These are phyloP conservation scores for Falco cherrug DNA, from an alignment of 2,797 vertebrate species.

Conservation along the genomic window DNA sequence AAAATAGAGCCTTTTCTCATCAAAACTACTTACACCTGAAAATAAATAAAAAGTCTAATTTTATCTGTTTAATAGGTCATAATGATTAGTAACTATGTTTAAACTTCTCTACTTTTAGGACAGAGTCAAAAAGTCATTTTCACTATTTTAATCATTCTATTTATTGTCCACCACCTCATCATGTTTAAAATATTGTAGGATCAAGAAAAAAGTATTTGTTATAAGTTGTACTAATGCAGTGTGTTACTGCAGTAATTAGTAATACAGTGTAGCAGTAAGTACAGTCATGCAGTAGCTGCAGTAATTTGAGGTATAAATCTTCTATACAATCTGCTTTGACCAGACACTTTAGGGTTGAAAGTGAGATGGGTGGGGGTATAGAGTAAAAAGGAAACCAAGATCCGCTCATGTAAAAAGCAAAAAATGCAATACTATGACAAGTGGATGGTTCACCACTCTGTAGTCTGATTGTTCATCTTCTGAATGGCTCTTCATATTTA, in stretches of 20 bases:
- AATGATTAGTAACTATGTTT: background rate
- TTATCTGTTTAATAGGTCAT: background rate
- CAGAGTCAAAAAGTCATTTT: background rate
- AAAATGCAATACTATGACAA: background rate
- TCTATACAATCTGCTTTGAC: background rate
- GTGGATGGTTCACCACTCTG: background rate
- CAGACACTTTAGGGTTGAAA: background rate
- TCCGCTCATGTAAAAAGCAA: background rate
- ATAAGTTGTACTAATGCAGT: background rate
- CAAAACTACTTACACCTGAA: background rate
- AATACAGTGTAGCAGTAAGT: background rate
- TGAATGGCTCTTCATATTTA: background rate
- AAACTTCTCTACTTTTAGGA: background rate
- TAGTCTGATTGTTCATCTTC: background rate
- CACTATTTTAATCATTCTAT: background rate
- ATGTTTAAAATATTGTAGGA: background rate
- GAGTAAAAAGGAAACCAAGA: background rate
- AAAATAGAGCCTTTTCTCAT: background rate
- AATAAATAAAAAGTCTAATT: background rate
- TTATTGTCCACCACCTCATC: background rate
- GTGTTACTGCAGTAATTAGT: background rate
- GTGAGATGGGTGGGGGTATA: fast-evolving
- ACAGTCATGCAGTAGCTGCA: background rate
- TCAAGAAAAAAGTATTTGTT: background rate
- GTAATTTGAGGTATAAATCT: background rate